Conservation (phyloP, 2,113 vertebrate genomes). For the Pterocles gutturalis region DNA sequence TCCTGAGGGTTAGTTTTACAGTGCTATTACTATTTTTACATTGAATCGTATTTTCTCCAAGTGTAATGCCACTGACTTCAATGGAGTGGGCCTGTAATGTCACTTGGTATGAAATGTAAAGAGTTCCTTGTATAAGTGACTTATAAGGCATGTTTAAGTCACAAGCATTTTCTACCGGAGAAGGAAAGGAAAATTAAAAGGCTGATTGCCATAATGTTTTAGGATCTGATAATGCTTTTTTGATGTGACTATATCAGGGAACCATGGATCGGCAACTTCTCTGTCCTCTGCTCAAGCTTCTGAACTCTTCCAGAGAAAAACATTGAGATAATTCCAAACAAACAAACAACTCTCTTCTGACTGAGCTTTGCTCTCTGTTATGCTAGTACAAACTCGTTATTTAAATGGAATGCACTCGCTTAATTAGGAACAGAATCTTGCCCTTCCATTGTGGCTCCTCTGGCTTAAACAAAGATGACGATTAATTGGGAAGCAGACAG, state of each 20-base stretch:
- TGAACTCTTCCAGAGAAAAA: constrained; percentile 55
- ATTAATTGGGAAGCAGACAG: constrained; percentile 59
- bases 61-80: background rate
- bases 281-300: background rate
- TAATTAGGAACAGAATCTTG: constrained; percentile 67
- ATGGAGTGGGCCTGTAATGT: background rate
- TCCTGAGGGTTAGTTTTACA: background rate
- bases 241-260: background rate
- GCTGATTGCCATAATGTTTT: background rate
- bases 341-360: constrained; percentile 49
- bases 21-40: background rate
- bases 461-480: constrained; percentile 61
- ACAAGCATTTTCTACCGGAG: background rate
- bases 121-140: background rate
- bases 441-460: constrained; percentile 56
- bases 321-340: constrained; percentile 56
- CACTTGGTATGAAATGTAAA: background rate
- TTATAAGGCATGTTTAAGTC: background rate
- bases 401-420: constrained; percentile 55
- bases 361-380: constrained; percentile 45
- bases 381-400: constrained; percentile 54
- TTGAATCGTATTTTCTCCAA: background rate
- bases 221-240: background rate
- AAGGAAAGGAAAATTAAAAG: background rate
- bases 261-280: background rate